Evolutionary conservation across 2,113 vertebrate species (phyloP), one percentile per base, ranked within the genome.

Genomic region (Willisornis vidua): DNA sequence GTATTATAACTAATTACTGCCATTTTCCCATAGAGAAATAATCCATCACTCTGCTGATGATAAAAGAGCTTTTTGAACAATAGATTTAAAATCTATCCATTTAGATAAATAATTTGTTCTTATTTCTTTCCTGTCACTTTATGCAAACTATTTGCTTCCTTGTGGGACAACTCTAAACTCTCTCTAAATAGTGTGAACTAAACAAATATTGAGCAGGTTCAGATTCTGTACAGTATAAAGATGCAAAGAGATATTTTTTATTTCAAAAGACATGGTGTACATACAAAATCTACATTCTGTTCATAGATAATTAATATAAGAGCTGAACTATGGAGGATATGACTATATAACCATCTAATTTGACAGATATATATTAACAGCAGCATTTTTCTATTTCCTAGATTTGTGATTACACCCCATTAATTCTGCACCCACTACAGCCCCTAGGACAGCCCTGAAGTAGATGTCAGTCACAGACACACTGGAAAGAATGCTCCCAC

Each of bases 1-100:
- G 94, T 96, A 86, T 95, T 94, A 82, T 58, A 96, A 89, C 52
- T 92, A 93, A 96, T 95, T 95, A 88, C 57, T 94, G 89, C 25
- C 82, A 59, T 84, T 95, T 93, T 89, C n/a, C 29, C 68, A 87
- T 85, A 94, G 96, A 96, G 89, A 95, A 85, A 81, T 83, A 95
- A 82, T 95, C 57, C 77, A 70, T 90, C 92, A 90, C 46, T 89
- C 37, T 78, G 65, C 22, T 81, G 77, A 91, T 93, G 89, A 97
- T 80, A 86, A 89, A 95, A 91, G 80, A 92, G 77, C 51, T 87
- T 94, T 96, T 70, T 72, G 86, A 86, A 92, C 37, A 96, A 77
- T 91, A 28, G 84, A 85, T 82, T 93, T 90, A 7, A 79, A 89
- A 90, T 84, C 91, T 92, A 79, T 74, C 63, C 86, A 43, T 89